Conservation (phyloP, 2,888 invertebrate genomes). For the Heliconius erato region DNA sequence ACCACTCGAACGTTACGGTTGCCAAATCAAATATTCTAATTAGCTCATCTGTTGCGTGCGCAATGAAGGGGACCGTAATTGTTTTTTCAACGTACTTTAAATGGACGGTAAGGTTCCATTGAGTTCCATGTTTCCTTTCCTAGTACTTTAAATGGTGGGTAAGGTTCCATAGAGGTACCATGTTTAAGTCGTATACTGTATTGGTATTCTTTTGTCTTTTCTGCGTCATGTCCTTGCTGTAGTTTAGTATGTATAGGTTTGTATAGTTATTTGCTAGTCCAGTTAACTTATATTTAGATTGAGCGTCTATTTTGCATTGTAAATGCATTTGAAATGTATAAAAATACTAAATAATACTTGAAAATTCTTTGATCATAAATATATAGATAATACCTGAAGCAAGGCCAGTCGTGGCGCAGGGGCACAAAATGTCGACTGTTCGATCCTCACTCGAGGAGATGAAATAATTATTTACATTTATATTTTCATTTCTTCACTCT, state of each 20-base stretch:
- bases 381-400: neutral
- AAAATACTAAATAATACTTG: no score
- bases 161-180: slow-evolving; percentile 21
- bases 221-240: neutral
- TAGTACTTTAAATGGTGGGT: slow-evolving; percentile 15
- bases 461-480: no score
- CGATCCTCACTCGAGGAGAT: no score
- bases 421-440: no score
- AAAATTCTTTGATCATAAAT: neutral
- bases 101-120: slow-evolving; percentile 19
- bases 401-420: no score
- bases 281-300: neutral
- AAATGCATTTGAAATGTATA: no score
- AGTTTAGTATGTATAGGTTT: neutral
- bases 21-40: slow-evolving; percentile 52
- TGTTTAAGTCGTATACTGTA: slow-evolving; percentile 16
- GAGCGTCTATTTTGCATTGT: no score
- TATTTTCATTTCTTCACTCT: no score
- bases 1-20: slow-evolving; percentile 42
- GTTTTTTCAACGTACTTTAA: slow-evolving; percentile 34
- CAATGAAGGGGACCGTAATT: slow-evolving; percentile 34
- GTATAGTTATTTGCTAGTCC: neutral
- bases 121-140: slow-evolving; percentile 18
- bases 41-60: slow-evolving; percentile 46
- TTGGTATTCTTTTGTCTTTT: slow-evolving; percentile 28